Evolutionary conservation across 2,888 invertebrate genomes (phyloP).

Genomic region (Mythimna impura): DNA sequence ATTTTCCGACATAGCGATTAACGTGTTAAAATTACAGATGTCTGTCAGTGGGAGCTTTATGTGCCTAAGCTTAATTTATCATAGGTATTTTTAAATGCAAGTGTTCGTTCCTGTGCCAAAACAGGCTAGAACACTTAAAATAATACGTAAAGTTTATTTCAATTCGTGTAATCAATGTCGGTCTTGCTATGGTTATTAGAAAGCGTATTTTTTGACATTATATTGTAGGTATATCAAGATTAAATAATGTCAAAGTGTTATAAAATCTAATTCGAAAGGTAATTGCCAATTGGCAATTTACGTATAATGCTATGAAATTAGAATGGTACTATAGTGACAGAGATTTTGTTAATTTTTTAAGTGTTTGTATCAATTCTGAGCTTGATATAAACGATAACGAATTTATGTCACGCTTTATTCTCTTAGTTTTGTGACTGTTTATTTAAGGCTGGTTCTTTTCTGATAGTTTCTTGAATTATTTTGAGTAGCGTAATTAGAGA

Average conservation of each 20-base stretch:
- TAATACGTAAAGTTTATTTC: conserved; percentile 26
- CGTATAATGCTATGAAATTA: neutral
- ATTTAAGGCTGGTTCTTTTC: conserved; percentile 13
- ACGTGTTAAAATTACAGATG: neutral
- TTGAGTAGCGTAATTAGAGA: too few species aligned
- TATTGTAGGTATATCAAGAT: conserved; percentile 6
- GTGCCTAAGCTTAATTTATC: neutral
- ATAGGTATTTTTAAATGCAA: neutral
- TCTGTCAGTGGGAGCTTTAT: neutral
- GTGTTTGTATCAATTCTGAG: conserved; percentile 7
- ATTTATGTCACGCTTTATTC: conserved; percentile 1
- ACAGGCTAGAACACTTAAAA: neutral
- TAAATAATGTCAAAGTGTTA: conserved; percentile 19
- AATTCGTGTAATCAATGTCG: conserved; percentile 12
- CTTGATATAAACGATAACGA: conserved; percentile 16
- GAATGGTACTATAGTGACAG: neutral
- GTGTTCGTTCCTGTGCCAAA: neutral
- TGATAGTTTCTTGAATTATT: conserved; percentile 7
- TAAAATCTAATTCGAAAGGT: neutral
- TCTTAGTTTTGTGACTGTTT: conserved; percentile 10
- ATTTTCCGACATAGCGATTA: too few species aligned
- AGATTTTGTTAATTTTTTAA: conserved; percentile 12
- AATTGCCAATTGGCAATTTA: neutral
- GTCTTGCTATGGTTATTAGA: conserved; percentile 4
- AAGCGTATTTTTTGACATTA: conserved; percentile 13